Evolutionary conservation across 2,797 vertebrate genomes (phyloP).

Genomic region (Leucoraja ocellata): DNA sequence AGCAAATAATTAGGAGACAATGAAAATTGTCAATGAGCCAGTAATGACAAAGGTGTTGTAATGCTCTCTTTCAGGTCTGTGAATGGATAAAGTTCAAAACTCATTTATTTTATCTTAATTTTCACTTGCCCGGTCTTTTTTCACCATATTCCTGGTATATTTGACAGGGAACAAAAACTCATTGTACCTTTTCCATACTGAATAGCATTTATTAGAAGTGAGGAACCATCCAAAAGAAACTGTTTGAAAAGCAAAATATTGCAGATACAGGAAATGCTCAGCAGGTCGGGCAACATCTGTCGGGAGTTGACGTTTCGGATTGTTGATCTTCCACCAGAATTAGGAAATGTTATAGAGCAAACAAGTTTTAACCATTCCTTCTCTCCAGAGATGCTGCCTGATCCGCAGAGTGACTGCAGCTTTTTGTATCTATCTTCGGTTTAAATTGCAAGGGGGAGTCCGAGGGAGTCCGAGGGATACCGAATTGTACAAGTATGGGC

Average conservation of each 20-base stretch:
- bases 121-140: neutral
- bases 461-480: neutral
- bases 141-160: neutral
- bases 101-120: constrained; percentile 33
- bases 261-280: too few relatives aligned
- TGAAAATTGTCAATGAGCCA: neutral
- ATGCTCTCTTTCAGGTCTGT: neutral
- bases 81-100: constrained; percentile 1
- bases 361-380: too few relatives aligned
- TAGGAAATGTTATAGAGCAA: too few relatives aligned
- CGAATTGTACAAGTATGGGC: neutral
- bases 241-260: neutral
- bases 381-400: too few relatives aligned
- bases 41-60: neutral
- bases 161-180: neutral
- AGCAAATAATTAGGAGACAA: neutral
- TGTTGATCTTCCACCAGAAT: too few relatives aligned
- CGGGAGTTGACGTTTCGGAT: too few relatives aligned
- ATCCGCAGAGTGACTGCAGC: too few relatives aligned
- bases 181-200: neutral
- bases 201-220: neutral
- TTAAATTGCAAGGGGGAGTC: neutral
- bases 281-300: too few relatives aligned
- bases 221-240: neutral
- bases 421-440: too few relatives aligned